Base-by-base conservation (phyloP, 2,113 vertebrate species). In the Nematolebias whitei region DNA sequence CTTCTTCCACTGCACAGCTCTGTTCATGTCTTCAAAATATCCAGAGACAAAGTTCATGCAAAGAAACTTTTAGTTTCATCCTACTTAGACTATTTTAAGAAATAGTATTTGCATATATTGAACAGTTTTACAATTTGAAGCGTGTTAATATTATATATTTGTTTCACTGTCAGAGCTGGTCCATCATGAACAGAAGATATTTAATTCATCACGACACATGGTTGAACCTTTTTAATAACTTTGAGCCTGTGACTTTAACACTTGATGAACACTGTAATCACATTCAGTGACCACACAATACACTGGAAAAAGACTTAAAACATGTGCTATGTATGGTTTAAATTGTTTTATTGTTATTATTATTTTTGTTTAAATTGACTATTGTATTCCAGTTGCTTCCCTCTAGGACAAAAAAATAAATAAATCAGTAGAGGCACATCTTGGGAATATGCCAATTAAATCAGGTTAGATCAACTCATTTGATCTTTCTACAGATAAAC, bases 261-360 rank as follows among this genome's bases (percentile, higher is more conserved):
- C 59, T 79, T 41, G 57, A 78, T 54, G 32, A 63, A 65, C 66
- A 76, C 68, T 63, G 62, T 76, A 80, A 82, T 85, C 75, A 62
- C 56, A 71, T 15, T 74, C 74, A 76, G 57, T 51, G 54, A 4
- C 12, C 60, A 50, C 55, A 60, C 63, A 68, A 67, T 43, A 65
- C 78, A 76, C 41, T 18, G n/a, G 14, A 40, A 58, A 49, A 1
- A 29, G 10, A 75, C 39, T 71, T 77, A 41, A 74, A 70, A 73
- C 58, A 60, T 59, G 74, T 63, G 76, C 48, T 68, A 15, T 47
- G 74, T 55, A 62, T 35, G 18, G 49, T 68, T 76, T 65, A 19
- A 40, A 63, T 2, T 39, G 7, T 29, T 29, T 29, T 29, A 4
- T 29, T 3, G 26, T 29, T 29, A 7, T 32, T n/a, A n/a, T 60